Percentiles rank a stretch among this genome's conserved stretches.
Conservation (phyloP, 2,113 vertebrate species). For the Hippopotamus amphibius region DNA sequence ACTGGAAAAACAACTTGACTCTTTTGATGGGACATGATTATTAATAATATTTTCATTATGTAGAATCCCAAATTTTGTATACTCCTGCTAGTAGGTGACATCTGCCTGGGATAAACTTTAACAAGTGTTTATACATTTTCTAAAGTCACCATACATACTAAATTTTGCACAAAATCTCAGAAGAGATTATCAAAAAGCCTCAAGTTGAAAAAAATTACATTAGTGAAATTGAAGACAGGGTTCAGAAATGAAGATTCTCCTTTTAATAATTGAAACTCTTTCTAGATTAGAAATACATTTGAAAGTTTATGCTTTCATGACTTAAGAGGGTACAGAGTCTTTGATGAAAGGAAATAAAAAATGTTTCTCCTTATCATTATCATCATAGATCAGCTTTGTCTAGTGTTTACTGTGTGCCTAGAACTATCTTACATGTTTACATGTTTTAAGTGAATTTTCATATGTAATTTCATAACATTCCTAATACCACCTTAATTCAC, state of each 20-base stretch:
- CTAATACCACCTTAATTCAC: neutral
- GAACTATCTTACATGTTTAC: neutral
- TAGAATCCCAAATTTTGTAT: neutral
- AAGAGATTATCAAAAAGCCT: neutral
- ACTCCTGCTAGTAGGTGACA: neutral
- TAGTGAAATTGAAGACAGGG: neutral
- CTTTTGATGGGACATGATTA: neutral
- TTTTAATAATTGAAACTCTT: neutral
- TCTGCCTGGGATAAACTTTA: neutral
- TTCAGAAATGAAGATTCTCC: neutral
- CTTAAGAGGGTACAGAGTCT: neutral
- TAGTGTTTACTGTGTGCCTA: neutral
- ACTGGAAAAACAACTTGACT: neutral
- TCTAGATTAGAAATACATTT: neutral
- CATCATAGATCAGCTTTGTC: neutral
- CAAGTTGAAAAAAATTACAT: neutral
- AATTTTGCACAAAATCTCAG: neutral
- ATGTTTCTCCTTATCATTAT: neutral
- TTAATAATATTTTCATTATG: neutral
- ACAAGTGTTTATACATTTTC: neutral
- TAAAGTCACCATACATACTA: neutral
- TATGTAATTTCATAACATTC: neutral
- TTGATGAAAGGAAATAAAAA: neutral
- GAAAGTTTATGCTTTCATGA: neutral
- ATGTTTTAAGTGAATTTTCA: neutral